Evolutionary conservation across 2,888 invertebrate genomes (phyloP).

Genomic region (Scaptomyza cyrtandrae): DNA sequence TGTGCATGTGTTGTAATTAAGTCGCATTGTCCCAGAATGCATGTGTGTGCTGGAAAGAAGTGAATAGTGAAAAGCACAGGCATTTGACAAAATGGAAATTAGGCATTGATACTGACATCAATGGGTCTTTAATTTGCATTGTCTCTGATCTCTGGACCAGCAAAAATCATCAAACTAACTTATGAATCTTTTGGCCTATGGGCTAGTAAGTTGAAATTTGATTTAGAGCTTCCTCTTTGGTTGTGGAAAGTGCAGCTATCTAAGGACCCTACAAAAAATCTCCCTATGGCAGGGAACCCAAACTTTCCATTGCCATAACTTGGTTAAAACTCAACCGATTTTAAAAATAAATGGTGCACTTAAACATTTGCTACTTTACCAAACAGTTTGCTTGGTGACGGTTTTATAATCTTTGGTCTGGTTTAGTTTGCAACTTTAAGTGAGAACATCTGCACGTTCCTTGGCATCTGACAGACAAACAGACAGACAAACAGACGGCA

Average conservation of each 20-base stretch:
- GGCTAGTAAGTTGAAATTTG: background rate
- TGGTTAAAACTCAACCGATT: background rate
- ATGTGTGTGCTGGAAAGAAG: background rate
- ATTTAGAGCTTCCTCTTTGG: too few species aligned
- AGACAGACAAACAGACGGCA: slow-evolving; percentile 26
- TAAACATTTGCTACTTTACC: background rate
- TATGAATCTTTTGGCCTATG: background rate
- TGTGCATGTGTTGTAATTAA: slow-evolving; percentile 58
- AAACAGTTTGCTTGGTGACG: too few species aligned
- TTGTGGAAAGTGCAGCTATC: too few species aligned
- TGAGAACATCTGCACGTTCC: slow-evolving; percentile 29
- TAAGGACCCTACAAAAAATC: background rate
- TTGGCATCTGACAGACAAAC: background rate
- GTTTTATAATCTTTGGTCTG: background rate
- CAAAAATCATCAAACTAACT: background rate
- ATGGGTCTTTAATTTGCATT: slow-evolving; percentile 39
- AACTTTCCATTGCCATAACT: background rate
- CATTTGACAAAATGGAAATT: slow-evolving; percentile 39
- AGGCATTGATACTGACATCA: slow-evolving; percentile 45
- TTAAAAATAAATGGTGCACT: background rate
- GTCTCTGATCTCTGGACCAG: slow-evolving; percentile 16
- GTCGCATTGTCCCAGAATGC: slow-evolving; percentile 54
- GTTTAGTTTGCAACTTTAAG: slow-evolving; percentile 4
- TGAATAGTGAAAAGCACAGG: slow-evolving; percentile 2
- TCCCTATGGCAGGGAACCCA: background rate